These are phyloP conservation scores for Trichacis sp. DNA, from an alignment of 2,888 invertebrate species.

Conservation along the genomic window DNA sequence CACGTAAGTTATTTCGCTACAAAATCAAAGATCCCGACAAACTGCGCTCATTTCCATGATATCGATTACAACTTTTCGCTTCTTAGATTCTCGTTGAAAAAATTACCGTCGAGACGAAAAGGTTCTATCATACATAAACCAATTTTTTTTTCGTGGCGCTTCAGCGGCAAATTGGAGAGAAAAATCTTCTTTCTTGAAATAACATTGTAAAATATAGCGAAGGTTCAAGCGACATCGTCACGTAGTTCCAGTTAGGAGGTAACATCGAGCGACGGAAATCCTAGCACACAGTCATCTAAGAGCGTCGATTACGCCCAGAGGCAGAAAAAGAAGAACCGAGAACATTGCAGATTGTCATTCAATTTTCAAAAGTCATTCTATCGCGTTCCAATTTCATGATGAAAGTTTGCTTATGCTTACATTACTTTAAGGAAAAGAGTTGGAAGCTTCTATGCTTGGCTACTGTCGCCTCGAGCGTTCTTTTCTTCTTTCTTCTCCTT, in stretches of 20 bases:
- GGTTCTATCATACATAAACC: no score
- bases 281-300: no score
- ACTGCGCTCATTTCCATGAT: no score
- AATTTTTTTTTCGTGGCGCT: no score
- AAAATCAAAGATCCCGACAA: no score
- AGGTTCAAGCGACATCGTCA: not conserved
- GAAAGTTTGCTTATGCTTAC: conserved; percentile 5
- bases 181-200: no score
- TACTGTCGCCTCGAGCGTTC: not conserved
- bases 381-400: not conserved
- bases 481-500: not conserved
- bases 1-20: conserved; percentile 4
- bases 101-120: no score
- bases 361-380: not conserved
- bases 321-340: not conserved
- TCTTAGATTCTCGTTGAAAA: no score
- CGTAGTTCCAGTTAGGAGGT: not conserved
- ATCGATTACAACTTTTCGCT: no score
- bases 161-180: no score
- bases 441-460: not conserved
- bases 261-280: not conserved
- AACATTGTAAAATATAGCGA: not conserved
- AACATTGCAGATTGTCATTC: not conserved
- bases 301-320: not conserved
- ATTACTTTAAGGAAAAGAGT: not conserved